Conservation (phyloP, 2,113 vertebrate genomes). For the Carlito syrichta region DNA sequence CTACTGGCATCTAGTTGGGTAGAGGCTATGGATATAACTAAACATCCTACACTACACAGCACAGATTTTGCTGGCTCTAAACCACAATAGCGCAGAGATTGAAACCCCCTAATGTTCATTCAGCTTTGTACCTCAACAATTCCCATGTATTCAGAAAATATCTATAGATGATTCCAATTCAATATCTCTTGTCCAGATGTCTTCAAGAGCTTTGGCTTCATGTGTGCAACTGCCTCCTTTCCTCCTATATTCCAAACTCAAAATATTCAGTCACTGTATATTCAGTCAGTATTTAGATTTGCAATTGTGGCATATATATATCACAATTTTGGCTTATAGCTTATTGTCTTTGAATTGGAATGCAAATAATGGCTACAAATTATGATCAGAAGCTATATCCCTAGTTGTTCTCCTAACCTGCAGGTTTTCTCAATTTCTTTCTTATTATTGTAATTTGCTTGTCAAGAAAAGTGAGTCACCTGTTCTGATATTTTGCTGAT, state of each 20-base stretch:
- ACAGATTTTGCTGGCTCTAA: too few relatives aligned
- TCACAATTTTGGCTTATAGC: background rate
- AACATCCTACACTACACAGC: background rate
- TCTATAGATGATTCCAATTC: background rate
- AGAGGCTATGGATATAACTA: background rate
- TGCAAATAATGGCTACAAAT: background rate
- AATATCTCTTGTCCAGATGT: background rate
- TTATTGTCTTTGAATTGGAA: background rate
- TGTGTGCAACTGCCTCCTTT: accelerated
- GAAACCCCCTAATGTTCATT: background rate
- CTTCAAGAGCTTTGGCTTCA: background rate
- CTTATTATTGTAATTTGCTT: background rate
- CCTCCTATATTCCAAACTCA: background rate
- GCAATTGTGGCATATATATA: background rate
- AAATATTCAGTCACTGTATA: background rate
- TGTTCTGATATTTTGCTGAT: background rate
- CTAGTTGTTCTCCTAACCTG: background rate
- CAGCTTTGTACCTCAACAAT: background rate
- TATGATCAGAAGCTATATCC: background rate
- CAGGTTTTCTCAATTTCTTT: background rate
- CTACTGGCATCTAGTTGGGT: background rate
- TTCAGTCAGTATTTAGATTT: background rate
- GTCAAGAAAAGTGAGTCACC: background rate
- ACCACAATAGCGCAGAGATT: background rate
- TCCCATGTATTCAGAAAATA: background rate